Evolutionary conservation across 2,113 vertebrate genomes (phyloP).

Genomic region (Chaetodon trifascialis): DNA sequence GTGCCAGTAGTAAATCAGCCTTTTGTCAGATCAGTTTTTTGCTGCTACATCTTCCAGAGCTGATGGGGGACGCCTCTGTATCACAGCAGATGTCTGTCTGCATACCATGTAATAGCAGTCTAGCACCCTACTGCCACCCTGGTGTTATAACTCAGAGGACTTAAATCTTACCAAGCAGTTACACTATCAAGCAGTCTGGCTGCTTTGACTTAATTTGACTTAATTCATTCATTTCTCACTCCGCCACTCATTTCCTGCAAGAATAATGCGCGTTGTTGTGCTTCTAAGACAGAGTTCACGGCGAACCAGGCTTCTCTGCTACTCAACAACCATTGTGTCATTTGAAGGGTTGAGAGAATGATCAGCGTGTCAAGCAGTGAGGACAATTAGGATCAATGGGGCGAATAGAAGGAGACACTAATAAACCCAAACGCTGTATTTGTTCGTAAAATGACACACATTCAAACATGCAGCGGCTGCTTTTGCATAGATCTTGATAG

Average conservation of each 20-base stretch:
- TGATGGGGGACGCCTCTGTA: slow-evolving; percentile 31
- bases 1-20: slow-evolving; percentile 41
- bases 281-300: slow-evolving; percentile 19
- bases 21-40: slow-evolving; percentile 26
- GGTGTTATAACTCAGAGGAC: slow-evolving; percentile 43
- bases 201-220: slow-evolving; percentile 24
- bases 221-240: slow-evolving; percentile 38
- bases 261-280: neutral
- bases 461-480: neutral
- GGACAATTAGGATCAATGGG: slow-evolving; percentile 44
- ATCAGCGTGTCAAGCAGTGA: slow-evolving; percentile 37
- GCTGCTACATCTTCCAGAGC: slow-evolving; percentile 15
- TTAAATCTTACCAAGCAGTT: slow-evolving; percentile 59
- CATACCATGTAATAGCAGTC: slow-evolving; percentile 45
- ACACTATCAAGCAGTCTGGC: slow-evolving; percentile 48
- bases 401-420: neutral
- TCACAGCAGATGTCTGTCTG: slow-evolving; percentile 61
- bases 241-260: slow-evolving; percentile 16
- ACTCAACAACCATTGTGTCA: neutral
- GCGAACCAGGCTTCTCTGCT: slow-evolving; percentile 14
- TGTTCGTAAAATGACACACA: neutral
- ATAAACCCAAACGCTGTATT: neutral
- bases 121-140: slow-evolving; percentile 25
- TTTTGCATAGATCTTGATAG: neutral
- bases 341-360: neutral